phyloP scores from a whole-genome alignment of 2,113 vertebrate species.

The Burhinus bistriatus region DNA sequence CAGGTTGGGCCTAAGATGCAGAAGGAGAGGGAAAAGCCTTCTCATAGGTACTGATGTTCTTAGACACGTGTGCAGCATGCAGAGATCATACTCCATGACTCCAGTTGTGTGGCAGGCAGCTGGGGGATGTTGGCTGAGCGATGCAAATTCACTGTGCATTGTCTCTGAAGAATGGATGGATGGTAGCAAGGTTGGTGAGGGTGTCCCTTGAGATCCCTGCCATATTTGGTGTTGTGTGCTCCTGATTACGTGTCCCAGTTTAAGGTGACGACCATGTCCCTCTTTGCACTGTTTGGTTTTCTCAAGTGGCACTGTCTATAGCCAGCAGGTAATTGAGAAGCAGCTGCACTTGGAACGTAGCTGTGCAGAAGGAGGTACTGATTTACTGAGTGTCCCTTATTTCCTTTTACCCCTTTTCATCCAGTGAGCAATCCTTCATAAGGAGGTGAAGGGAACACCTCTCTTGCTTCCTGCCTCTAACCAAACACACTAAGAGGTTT shows the following conservation, averaged over 20 bases:
- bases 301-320: not conserved
- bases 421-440: not conserved
- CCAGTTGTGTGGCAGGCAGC: not conserved
- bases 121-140: not conserved
- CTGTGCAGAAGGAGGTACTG: not conserved
- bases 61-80: rapidly evolving
- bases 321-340: constrained; percentile 8
- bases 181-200: not conserved
- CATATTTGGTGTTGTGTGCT: not conserved
- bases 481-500: not conserved
- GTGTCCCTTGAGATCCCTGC: not conserved
- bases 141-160: not conserved
- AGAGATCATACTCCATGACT: not conserved
- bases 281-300: not conserved
- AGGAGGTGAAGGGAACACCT: not conserved
- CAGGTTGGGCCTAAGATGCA: not conserved
- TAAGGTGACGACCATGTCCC: not conserved
- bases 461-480: not conserved
- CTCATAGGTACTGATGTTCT: not conserved
- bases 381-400: not conserved
- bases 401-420: not conserved
- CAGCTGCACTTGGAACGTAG: not conserved
- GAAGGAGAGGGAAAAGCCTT: not conserved
- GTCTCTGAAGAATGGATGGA: not conserved
- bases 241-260: not conserved